phyloP scores from a whole-genome alignment of 2,797 vertebrate species.

The Psittacula derbiana region DNA sequence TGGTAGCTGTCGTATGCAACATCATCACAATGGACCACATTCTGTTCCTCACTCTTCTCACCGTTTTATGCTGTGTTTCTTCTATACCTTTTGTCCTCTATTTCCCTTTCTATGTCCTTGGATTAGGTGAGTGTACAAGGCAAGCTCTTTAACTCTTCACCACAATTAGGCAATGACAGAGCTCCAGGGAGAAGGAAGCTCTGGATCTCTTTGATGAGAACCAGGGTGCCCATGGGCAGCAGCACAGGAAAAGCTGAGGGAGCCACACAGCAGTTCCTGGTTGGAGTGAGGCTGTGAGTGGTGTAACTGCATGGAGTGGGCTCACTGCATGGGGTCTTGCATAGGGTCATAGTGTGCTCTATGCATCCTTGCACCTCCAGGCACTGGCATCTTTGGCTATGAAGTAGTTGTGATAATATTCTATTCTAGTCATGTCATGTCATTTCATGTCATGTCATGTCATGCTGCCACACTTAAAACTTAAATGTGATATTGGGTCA shows the following conservation, averaged over 20 bases:
- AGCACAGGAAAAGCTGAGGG: not conserved
- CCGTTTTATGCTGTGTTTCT: not conserved
- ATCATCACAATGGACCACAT: accelerated
- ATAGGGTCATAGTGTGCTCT: not conserved
- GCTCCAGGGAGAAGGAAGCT: not conserved
- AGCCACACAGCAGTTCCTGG: not conserved
- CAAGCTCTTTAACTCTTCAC: not conserved
- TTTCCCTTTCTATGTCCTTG: not conserved
- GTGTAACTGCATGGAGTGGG: too few species aligned
- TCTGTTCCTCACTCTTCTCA: not conserved
- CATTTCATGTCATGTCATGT: too few species aligned
- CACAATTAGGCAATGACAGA: not conserved
- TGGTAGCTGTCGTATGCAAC: not conserved
- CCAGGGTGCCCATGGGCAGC: not conserved
- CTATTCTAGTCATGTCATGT: not conserved
- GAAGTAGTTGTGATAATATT: not conserved
- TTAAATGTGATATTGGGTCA: not conserved
- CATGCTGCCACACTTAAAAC: not conserved
- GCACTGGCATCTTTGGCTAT: not conserved
- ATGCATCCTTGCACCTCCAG: not conserved
- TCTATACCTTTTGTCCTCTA: not conserved
- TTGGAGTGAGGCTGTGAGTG: not conserved
- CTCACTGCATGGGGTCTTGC: not conserved
- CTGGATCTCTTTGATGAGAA: not conserved
- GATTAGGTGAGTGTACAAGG: not conserved